Conservation (phyloP, 2,113 vertebrate genomes). For the Tragelaphus strepsiceros region DNA sequence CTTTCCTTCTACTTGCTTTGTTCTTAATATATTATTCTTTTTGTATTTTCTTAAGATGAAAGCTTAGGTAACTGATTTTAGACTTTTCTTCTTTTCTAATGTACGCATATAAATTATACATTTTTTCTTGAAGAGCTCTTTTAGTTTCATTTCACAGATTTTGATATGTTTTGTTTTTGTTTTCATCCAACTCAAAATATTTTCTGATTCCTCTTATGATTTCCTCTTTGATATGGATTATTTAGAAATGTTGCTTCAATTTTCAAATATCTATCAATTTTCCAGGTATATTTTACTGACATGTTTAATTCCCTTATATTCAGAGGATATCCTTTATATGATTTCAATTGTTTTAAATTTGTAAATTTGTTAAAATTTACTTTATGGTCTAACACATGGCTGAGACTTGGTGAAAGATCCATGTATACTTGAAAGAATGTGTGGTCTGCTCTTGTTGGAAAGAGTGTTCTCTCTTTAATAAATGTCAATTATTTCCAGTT, state of each 20-base stretch:
- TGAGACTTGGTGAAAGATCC: not conserved
- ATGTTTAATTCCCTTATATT: slow-evolving; percentile 8
- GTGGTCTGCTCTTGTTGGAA: not conserved
- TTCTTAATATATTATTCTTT: not conserved
- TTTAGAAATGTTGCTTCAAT: not conserved
- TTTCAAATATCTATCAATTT: slow-evolving; percentile 30
- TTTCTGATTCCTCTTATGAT: not conserved
- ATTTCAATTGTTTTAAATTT: not conserved
- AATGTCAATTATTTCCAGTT: not conserved
- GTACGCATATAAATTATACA: not conserved
- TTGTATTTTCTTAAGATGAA: not conserved
- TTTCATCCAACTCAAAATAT: slow-evolving; percentile 20
- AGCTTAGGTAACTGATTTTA: not conserved
- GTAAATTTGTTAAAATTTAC: not conserved
- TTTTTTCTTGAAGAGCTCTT: not conserved
- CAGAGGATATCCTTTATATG: not conserved
- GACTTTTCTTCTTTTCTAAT: not conserved
- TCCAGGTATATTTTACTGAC: not conserved
- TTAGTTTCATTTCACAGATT: not conserved
- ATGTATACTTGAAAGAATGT: not conserved
- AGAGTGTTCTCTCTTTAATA: not conserved
- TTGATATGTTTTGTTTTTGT: slow-evolving; percentile 18
- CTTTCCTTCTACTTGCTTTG: not conserved
- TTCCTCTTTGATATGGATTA: not conserved
- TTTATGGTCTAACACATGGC: not conserved